Conservation (phyloP, 2,113 vertebrate species). For the Oryzias woworae region DNA sequence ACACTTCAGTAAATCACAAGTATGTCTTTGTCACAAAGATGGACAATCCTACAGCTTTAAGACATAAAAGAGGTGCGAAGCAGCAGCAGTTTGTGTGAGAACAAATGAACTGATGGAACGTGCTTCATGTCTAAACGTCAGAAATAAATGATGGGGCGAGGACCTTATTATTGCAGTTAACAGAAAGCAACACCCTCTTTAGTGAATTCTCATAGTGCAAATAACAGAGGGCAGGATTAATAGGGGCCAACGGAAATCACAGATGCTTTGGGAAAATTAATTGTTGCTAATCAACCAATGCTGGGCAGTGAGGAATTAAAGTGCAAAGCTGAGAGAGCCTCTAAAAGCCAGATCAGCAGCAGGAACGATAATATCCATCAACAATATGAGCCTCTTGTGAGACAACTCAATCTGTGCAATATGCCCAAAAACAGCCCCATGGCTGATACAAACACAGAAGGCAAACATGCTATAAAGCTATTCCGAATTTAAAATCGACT, state of each 20-base stretch:
- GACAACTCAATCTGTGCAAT: too few relatives aligned
- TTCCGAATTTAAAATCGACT: too few relatives aligned
- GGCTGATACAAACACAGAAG: too few relatives aligned
- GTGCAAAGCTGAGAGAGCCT: constrained; percentile 11
- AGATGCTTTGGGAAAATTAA: constrained; percentile 27
- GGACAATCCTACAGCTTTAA: constrained; percentile 31
- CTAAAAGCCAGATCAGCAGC: constrained; percentile 12
- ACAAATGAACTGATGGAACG: constrained; percentile 7
- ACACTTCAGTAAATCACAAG: constrained; percentile 23
- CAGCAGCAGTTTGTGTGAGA: constrained; percentile 22
- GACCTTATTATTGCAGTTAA: constrained; percentile 61
- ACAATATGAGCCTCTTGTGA: too few relatives aligned
- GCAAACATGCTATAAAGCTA: too few relatives aligned
- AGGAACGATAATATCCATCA: constrained; percentile 3
- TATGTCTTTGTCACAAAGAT: constrained; percentile 22
- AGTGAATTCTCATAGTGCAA: constrained; percentile 32
- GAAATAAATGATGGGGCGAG: constrained; percentile 43
- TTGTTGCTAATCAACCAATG: constrained; percentile 16
- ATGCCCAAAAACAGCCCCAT: too few relatives aligned
- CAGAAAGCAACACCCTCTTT: constrained; percentile 44
- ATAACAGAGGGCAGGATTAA: constrained; percentile 43
- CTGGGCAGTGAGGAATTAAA: constrained; percentile 6
- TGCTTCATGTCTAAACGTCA: constrained; percentile 23
- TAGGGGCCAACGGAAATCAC: constrained; percentile 42
- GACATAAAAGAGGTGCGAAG: constrained; percentile 24